Evolutionary conservation across 1,140 invertebrate species (phyloP).

Genomic region (Yoshiicerus persimilis): DNA sequence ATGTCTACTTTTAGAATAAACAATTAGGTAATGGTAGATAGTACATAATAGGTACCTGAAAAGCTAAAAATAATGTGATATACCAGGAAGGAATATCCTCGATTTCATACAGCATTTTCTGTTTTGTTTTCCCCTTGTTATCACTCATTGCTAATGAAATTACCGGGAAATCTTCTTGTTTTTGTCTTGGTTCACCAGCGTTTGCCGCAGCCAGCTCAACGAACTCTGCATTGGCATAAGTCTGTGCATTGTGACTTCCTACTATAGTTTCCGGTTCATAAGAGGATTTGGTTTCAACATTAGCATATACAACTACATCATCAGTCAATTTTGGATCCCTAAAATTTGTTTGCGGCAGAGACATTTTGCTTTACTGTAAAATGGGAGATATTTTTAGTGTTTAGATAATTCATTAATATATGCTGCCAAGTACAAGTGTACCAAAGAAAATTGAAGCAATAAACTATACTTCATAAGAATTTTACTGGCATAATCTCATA

Average conservation of each 20-base stretch:
- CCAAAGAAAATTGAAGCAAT: background rate
- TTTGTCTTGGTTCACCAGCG: background rate
- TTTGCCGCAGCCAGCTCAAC: background rate
- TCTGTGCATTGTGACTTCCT: background rate
- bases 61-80: conserved; percentile 74
- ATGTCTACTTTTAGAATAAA: conserved; percentile 22
- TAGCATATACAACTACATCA: background rate
- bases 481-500: too few species aligned
- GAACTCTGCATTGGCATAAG: background rate
- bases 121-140: background rate
- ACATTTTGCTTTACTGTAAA: background rate
- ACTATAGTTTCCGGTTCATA: background rate
- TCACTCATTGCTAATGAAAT: background rate
- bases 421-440: background rate
- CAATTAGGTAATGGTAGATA: conserved; percentile 26
- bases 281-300: background rate
- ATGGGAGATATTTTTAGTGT: background rate
- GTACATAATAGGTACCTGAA: conserved; percentile 67
- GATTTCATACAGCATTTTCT: conserved; percentile 68
- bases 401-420: background rate
- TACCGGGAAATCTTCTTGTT: background rate
- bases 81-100: conserved; percentile 82
- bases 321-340: too few species aligned
- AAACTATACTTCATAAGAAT: too few species aligned
- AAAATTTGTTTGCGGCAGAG: background rate